Conservation (phyloP, 1,140 invertebrate genomes). For the Cyrtorhinus lividipennis region DNA sequence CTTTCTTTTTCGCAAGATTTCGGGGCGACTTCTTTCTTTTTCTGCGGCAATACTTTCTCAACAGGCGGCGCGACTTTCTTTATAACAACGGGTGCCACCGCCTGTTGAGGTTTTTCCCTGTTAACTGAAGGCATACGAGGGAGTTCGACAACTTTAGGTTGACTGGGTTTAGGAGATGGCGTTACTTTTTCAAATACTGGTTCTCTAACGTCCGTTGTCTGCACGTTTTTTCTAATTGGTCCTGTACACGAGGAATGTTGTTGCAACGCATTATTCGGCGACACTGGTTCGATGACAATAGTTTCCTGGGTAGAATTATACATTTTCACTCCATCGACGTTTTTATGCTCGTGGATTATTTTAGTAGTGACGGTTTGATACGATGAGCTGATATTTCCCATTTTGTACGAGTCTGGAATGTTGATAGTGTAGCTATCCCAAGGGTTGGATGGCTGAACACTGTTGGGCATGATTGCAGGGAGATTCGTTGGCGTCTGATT, state of each 20-base stretch:
- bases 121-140: constrained; percentile 13
- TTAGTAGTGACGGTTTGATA: constrained; percentile 19
- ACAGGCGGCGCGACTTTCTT: constrained; percentile 11
- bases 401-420: constrained; percentile 16
- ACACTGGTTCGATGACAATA: constrained; percentile 16
- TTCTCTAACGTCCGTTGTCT: background rate
- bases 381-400: constrained; percentile 15
- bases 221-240: background rate
- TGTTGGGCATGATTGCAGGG: constrained; percentile 16
- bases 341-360: constrained; percentile 18
- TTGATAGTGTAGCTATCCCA: constrained; percentile 22
- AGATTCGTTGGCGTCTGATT: constrained; percentile 24
- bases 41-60: background rate
- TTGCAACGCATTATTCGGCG: background rate
- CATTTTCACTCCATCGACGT: constrained; percentile 17
- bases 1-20: too few relatives aligned
- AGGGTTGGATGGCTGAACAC: constrained; percentile 13
- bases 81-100: constrained; percentile 19
- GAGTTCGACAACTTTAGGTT: constrained; percentile 18
- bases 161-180: constrained; percentile 2
- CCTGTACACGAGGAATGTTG: background rate
- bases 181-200: background rate
- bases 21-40: background rate
- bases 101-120: constrained; percentile 21
- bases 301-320: constrained; percentile 17